phyloP scores from a whole-genome alignment of 2,888 invertebrate genomes.

The Balanococcus diminutus region DNA sequence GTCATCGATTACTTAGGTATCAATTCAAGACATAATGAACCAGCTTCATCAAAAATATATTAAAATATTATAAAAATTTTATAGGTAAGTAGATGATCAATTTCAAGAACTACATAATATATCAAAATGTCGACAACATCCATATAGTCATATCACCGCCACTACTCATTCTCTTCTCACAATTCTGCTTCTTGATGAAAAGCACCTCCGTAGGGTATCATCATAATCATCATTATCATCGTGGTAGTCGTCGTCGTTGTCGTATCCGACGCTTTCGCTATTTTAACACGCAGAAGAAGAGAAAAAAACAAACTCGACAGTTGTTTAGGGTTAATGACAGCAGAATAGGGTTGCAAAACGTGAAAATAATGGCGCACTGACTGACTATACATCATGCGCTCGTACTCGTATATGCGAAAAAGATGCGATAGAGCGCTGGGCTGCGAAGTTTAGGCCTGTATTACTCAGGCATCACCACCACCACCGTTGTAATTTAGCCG shows the following conservation, averaged over 20 bases:
- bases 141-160: too few species aligned
- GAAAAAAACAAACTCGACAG: conserved; percentile 31
- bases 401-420: not conserved
- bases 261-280: not conserved
- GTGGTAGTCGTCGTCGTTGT: not conserved
- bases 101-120: too few species aligned
- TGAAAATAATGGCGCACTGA: conserved; percentile 46
- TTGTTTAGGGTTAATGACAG: conserved; percentile 52
- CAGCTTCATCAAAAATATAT: too few species aligned
- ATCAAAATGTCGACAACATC: too few species aligned
- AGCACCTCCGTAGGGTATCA: too few species aligned
- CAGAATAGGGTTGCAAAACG: conserved; percentile 49
- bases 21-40: too few species aligned
- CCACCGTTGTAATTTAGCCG: conserved; percentile 46
- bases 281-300: not conserved
- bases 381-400: not conserved
- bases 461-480: not conserved
- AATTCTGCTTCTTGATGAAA: too few species aligned
- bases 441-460: not conserved
- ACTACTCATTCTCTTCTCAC: too few species aligned
- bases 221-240: too few species aligned
- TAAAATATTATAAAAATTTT: too few species aligned
- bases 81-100: too few species aligned
- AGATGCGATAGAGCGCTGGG: not conserved
- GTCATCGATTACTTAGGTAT: too few species aligned